Percentiles rank a stretch among this genome's conserved stretches.
These are phyloP conservation scores for Pseudonaja textilis DNA, from an alignment of 2,113 vertebrate genomes.

Conservation along the genomic window DNA sequence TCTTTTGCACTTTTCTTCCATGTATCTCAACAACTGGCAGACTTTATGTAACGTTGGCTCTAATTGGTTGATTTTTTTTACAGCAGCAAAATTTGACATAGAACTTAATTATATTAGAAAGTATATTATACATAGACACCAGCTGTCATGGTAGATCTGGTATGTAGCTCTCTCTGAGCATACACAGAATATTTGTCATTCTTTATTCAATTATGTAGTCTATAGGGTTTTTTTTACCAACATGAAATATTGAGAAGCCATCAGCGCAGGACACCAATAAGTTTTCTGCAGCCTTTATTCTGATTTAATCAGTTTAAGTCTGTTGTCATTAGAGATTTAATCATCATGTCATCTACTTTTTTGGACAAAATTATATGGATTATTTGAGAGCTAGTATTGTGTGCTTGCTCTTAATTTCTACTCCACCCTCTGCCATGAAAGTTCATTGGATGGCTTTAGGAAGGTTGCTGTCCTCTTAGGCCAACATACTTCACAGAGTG, in stretches of 20 bases:
- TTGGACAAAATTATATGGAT: neutral
- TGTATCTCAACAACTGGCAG: neutral
- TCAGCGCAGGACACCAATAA: neutral
- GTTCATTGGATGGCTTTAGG: neutral
- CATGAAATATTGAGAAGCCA: neutral
- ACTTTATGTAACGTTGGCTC: neutral
- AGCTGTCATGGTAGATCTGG: neutral
- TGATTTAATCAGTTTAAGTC: neutral
- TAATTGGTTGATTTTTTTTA: neutral
- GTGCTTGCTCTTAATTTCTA: neutral
- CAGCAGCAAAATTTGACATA: neutral
- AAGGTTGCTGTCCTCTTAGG: neutral
- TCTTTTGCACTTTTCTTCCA: neutral
- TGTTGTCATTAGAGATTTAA: neutral
- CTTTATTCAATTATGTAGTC: neutral
- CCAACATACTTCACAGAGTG: neutral
- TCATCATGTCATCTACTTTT: neutral
- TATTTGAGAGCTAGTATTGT: neutral
- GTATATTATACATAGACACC: neutral
- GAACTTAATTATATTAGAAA: neutral
- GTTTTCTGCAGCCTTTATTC: neutral
- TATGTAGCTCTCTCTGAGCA: neutral
- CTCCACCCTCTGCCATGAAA: neutral
- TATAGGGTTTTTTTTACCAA: neutral
- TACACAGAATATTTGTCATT: neutral